Evolutionary conservation across 2,888 invertebrate species (phyloP).

Genomic region (Rhamphomyia laevipes): DNA sequence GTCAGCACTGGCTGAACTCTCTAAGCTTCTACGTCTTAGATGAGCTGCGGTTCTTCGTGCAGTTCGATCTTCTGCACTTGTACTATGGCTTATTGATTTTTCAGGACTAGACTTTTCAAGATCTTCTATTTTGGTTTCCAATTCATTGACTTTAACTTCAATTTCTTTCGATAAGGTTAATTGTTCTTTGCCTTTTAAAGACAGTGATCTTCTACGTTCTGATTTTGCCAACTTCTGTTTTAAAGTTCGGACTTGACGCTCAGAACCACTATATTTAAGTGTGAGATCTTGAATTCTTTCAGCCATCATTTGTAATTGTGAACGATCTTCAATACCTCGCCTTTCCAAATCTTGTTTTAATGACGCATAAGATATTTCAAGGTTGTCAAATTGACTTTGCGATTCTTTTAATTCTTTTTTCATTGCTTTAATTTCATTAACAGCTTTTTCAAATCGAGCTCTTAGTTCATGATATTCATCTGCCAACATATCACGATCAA

Average conservation of each 20-base stretch:
- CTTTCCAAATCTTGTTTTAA: slow-evolving; percentile 62
- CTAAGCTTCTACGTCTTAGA: slow-evolving; percentile 61
- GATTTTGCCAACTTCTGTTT: slow-evolving; percentile 70
- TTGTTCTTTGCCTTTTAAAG: slow-evolving; percentile 72
- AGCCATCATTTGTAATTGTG: slow-evolving; percentile 69
- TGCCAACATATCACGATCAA: slow-evolving; percentile 64
- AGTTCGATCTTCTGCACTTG: slow-evolving; percentile 3
- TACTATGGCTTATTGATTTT: slow-evolving; percentile 3
- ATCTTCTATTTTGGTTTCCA: slow-evolving; percentile 64
- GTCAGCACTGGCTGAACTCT: slow-evolving; percentile 65
- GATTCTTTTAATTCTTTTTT: slow-evolving; percentile 69
- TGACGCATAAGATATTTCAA: slow-evolving; percentile 67
- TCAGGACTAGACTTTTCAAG: slow-evolving; percentile 40
- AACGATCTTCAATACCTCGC: slow-evolving; percentile 48
- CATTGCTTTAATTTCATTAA: slow-evolving; percentile 72
- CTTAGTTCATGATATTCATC: slow-evolving; percentile 71
- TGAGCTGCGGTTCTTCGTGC: slow-evolving; percentile 24
- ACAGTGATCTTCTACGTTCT: slow-evolving; percentile 69
- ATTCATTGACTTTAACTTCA: slow-evolving; percentile 70
- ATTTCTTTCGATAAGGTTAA: slow-evolving; percentile 71
- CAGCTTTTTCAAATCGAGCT: slow-evolving; percentile 67
- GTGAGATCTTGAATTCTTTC: slow-evolving; percentile 75
- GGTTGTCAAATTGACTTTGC: slow-evolving; percentile 64
- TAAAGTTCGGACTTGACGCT: slow-evolving; percentile 65
- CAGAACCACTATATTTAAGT: slow-evolving; percentile 65